Base-by-base conservation (phyloP, 2,888 invertebrate species). In the Dorcus hopei region DNA sequence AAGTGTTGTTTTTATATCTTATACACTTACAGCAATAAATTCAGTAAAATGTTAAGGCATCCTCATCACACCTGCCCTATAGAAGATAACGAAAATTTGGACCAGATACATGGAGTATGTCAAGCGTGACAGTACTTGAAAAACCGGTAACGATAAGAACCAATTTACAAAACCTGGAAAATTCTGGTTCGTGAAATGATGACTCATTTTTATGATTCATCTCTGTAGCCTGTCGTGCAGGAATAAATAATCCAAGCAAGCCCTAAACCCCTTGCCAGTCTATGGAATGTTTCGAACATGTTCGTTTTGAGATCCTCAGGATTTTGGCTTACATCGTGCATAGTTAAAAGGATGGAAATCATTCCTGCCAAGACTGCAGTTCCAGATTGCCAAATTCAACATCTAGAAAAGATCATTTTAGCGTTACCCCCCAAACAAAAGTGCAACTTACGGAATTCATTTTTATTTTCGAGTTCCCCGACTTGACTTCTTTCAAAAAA, bases 171-270 rank as follows among this genome's bases (percentile, higher is more conserved):
- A 45, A 45, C 45, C 45, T 39, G 40, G 19, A 9, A 38, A 40
- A 66, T 11, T 26, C 26, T 6, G 26, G 26, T 26, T 26, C 26
- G 6, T 26, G 5, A 26, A 26, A 26, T 2, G 26, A 26, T 26
- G 26, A 26, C 26, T 26, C 6, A 26, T 26, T 26, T 26, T 26
- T 26, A 26, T 26, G 26, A 26, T 26, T 47, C 49, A 57, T 57
- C 64, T 49, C 62, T 62, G 19, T 53, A 51, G 3, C 62, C 62
- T 5, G 50, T 55, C 19, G 55, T 54, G 41, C 62, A 64, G 3
- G 64, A 40, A 49, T 54, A 61, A 2, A 64, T 48, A 5, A 64
- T 61, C 64, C 64, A 64, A 2, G 19, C 38, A 23, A 49, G 9
- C 19, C 38, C 49, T 19, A 49, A 9, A 3, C 38, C 40, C 62